Conservation (phyloP, 2,113 vertebrate species). For the Clarias gariepinus region DNA sequence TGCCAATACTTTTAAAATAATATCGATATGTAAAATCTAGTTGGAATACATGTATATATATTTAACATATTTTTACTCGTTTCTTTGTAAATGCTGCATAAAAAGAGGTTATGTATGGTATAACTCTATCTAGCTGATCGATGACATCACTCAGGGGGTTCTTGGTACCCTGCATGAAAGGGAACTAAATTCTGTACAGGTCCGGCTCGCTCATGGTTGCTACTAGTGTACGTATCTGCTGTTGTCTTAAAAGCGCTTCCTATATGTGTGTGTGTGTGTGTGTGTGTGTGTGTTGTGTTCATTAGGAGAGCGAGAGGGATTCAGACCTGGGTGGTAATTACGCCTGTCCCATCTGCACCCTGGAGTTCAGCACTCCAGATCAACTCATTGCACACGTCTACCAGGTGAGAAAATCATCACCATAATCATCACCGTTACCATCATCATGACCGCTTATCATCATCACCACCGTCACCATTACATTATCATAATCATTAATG, state of each 20-base stretch:
- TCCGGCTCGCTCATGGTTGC: neutral
- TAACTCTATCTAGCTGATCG: neutral
- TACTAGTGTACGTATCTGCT: neutral
- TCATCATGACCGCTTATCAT: too few species aligned
- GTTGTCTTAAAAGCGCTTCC: neutral
- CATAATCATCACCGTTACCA: too few species aligned
- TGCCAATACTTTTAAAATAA: neutral
- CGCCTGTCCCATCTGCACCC: conserved; percentile 87
- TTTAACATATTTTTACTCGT: neutral
- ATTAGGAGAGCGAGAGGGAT: conserved; percentile 73
- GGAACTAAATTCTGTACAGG: neutral
- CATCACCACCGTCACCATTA: too few species aligned
- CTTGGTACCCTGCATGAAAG: neutral
- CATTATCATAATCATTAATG: too few species aligned
- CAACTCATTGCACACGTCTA: conserved; percentile 93
- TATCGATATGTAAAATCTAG: too few species aligned
- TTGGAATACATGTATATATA: too few species aligned
- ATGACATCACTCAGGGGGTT: neutral
- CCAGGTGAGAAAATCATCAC: conserved; percentile 77
- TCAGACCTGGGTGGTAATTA: conserved; percentile 69
- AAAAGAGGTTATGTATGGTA: neutral
- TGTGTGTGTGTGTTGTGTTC: conserved; percentile 37
- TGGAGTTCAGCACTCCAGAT: conserved; percentile 89
- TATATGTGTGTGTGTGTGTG: conserved; percentile 29
- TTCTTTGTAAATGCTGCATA: neutral